Evolutionary conservation across 2,797 vertebrate species (phyloP).

Genomic region (Tympanoctomys barrerae): DNA sequence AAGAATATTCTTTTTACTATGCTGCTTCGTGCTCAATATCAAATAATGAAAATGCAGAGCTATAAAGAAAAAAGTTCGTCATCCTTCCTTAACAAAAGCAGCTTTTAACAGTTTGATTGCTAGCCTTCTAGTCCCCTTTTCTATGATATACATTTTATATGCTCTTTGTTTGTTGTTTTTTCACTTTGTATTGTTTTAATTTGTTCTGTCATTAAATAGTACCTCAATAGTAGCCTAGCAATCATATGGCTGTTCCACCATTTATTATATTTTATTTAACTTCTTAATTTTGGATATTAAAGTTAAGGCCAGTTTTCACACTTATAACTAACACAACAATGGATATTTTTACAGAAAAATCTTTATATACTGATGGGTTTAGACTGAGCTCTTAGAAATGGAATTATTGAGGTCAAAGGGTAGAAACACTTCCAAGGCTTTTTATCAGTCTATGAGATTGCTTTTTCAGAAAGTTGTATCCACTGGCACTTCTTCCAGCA

Average conservation of each 20-base stretch:
- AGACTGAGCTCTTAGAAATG: not conserved
- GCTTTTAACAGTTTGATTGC: not conserved
- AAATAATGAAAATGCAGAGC: not conserved
- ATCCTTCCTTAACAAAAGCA: not conserved
- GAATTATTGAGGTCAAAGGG: conserved; percentile 10
- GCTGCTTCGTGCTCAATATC: not conserved
- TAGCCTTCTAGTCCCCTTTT: not conserved
- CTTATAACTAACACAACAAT: not conserved
- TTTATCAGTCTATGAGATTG: not conserved
- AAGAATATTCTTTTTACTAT: not conserved
- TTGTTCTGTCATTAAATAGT: conserved; percentile 2
- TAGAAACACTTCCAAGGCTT: not conserved
- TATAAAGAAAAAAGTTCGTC: conserved; percentile 22
- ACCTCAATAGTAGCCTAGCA: not conserved
- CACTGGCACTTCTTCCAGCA: not conserved
- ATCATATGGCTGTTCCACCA: not conserved
- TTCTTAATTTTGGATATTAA: not conserved
- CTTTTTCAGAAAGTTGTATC: conserved; percentile 17
- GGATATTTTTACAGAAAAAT: conserved; percentile 4
- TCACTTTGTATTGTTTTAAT: not conserved
- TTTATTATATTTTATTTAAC: not conserved
- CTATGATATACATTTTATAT: not conserved
- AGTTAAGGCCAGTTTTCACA: not conserved
- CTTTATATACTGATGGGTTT: not conserved
- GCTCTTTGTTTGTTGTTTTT: not conserved